A percentile compares a stretch with the other conserved stretches of the same genome.
Conservation (phyloP, 2,888 invertebrate genomes). For the Morpho achilles region DNA sequence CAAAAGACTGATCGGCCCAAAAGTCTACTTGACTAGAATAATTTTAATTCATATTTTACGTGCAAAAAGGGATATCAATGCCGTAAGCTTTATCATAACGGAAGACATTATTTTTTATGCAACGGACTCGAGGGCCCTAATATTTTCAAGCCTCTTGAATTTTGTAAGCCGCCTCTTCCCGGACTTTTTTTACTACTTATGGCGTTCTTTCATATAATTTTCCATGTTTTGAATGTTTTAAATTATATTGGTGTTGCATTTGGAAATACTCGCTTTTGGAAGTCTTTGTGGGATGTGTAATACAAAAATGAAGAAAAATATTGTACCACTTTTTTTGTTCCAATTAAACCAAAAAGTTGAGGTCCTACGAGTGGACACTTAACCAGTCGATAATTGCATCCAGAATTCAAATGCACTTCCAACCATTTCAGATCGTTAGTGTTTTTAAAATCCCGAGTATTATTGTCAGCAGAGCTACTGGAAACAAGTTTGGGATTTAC, state of each 20-base stretch:
- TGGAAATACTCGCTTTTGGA: no score
- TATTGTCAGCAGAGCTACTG: background rate
- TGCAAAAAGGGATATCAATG: background rate
- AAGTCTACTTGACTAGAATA: no score
- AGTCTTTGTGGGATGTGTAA: no score
- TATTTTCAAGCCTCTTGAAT: background rate
- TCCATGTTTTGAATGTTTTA: no score
- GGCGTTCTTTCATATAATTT: no score
- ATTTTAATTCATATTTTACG: no score
- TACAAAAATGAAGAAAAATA: no score
- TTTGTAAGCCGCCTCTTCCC: background rate
- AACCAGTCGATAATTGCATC: slow-evolving; percentile 12
- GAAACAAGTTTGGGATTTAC: no score
- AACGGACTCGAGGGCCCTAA: background rate
- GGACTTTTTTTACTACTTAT: background rate
- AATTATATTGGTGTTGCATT: no score
- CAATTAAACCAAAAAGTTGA: slow-evolving; percentile 13
- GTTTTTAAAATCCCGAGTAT: slow-evolving; percentile 8
- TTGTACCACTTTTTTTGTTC: background rate
- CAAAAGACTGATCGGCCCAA: no score
- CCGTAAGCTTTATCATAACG: background rate
- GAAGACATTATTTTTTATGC: background rate
- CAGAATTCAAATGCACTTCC: slow-evolving; percentile 16
- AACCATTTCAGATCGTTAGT: slow-evolving; percentile 12
- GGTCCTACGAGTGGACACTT: slow-evolving; percentile 8